These are phyloP conservation scores for Argopecten irradians DNA, from an alignment of 1,140 invertebrate genomes.

Conservation along the genomic window DNA sequence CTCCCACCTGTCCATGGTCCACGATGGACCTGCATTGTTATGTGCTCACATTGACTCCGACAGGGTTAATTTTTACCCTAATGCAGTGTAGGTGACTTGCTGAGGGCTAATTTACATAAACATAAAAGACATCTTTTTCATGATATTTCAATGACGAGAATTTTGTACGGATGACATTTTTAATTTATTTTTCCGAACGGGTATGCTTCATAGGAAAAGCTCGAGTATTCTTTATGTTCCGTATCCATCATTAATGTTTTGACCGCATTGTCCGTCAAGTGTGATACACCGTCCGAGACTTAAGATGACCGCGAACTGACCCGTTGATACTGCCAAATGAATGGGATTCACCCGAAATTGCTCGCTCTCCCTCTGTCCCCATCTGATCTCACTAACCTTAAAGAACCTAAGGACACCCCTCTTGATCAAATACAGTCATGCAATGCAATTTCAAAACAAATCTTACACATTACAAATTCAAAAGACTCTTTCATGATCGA, in stretches of 20 bases:
- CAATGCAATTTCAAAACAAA: background rate
- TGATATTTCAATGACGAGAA: background rate
- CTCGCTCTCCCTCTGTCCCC: background rate
- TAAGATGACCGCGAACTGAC: background rate
- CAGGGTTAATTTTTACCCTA: background rate
- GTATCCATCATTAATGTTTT: background rate
- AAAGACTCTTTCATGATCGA: too few species aligned
- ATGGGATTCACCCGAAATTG: background rate
- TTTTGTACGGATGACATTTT: background rate
- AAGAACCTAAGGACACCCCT: background rate
- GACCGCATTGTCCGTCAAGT: conserved; percentile 14
- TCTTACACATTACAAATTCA: too few species aligned
- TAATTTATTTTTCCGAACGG: background rate
- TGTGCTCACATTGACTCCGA: background rate
- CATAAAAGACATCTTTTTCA: background rate
- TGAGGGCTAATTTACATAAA: conserved; percentile 10
- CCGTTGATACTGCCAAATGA: background rate
- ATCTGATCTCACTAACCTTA: background rate
- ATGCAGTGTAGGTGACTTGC: background rate
- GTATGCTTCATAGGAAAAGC: background rate
- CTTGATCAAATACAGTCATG: background rate
- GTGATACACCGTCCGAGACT: background rate
- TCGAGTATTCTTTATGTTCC: background rate
- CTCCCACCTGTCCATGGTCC: background rate
- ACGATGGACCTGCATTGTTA: background rate